Base-by-base conservation (phyloP, 2,113 vertebrate genomes). In the Heterochromis multidens region DNA sequence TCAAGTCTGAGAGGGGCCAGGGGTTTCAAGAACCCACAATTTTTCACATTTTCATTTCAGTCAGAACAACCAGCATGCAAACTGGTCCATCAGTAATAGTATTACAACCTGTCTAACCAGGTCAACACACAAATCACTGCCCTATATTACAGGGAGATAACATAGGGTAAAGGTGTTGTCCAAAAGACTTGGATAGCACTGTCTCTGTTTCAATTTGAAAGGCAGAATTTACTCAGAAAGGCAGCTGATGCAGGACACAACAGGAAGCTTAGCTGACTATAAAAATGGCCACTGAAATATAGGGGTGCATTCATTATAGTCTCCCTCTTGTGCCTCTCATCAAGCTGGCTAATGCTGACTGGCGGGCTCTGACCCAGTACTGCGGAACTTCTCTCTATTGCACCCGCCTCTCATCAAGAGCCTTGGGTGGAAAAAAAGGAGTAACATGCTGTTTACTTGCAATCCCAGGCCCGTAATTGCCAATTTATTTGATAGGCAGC, bases 401-500 rank as follows among this genome's bases (percentile, higher is more conserved):
- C 89, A 87, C 92, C 90, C 95, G 96, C 96, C 97, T 97, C 97
- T 97, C 97, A 97, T 96, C 94, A 94, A 97, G 96, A 96, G 95
- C 33, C 91, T 88, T 87, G 89, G 94, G 88, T 92, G 88, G 87
- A 81, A 90, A 92, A 92, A 92, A 92, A 87, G 78, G 77, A 91
- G 91, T 96, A 98, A 97, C 96, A 94, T 97, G 97, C 97, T 98
- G 98, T 99, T 99, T 99, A 98, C 97, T 96, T 57, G 97, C 97
- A 98, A 98, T 97, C 97, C 96, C 95, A 96, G 97, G 90, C 88
- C 97, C 96, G 94, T 99, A 99, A 99, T 99, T 99, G 98, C 96
- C 98, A 99, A 99, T 99, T 99, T 99, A 99, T 99, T 98, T 99
- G 98, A 99, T 98, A 98, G 98, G 98, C 98, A 99, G 98, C 97